phyloP scores from a whole-genome alignment of 2,113 vertebrate species.

The Trachemys scripta region DNA sequence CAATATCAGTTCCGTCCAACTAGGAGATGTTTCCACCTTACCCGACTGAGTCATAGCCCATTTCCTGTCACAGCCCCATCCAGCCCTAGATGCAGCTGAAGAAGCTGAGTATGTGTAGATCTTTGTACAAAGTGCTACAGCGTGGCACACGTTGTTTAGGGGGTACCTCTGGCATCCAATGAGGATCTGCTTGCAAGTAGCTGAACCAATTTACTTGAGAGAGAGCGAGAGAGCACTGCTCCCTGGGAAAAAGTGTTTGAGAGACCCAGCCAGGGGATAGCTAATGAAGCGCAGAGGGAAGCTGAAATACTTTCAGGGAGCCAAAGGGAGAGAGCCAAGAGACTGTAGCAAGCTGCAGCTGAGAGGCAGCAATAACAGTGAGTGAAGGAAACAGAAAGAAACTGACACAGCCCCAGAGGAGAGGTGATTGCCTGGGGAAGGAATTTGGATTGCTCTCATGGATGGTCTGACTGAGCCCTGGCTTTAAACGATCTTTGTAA shows the following conservation, averaged over 20 bases:
- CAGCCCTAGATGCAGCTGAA: not conserved
- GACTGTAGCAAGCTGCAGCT: not conserved
- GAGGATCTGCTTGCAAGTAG: slow-evolving; percentile 1
- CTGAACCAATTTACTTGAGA: not conserved
- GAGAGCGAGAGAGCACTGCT: not conserved
- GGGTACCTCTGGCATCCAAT: not conserved
- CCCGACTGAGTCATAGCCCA: not conserved
- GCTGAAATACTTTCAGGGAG: not conserved
- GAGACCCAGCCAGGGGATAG: not conserved
- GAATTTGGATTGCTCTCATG: not conserved
- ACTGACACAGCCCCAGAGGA: not conserved
- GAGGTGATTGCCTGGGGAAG: not conserved
- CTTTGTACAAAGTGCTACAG: not conserved
- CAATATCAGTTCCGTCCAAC: not conserved
- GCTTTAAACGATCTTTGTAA: not conserved
- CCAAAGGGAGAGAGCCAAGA: not conserved
- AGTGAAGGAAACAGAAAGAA: not conserved
- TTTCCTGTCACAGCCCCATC: not conserved
- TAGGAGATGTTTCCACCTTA: not conserved
- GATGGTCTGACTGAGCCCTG: not conserved
- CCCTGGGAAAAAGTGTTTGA: not conserved
- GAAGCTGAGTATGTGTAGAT: not conserved
- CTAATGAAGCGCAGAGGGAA: not conserved
- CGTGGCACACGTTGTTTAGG: not conserved
- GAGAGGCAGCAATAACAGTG: too few species aligned